Evolutionary conservation across 2,113 vertebrate species (phyloP).

Genomic region (Turnix velox): DNA sequence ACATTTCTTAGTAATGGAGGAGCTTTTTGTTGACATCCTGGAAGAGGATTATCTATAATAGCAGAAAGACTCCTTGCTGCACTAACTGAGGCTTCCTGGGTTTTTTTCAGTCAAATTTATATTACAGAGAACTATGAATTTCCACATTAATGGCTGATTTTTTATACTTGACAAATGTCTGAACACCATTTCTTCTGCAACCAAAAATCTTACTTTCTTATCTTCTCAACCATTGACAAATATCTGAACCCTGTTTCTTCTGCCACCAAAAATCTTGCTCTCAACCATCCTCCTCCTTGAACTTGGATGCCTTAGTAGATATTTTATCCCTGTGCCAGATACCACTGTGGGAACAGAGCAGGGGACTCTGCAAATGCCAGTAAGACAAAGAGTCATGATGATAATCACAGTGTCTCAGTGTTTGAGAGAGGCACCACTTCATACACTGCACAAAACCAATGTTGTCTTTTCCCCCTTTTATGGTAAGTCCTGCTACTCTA

Average conservation of each 20-base stretch:
- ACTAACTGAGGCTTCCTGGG: fast-evolving
- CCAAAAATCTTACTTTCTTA: not conserved
- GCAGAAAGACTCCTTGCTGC: not conserved
- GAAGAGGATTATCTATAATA: not conserved
- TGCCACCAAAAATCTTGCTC: not conserved
- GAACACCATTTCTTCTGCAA: not conserved
- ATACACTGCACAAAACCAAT: not conserved
- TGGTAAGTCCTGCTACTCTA: not conserved
- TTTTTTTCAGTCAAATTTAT: not conserved
- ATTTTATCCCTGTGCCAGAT: not conserved
- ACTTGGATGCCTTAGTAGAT: not conserved
- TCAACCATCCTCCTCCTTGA: not conserved
- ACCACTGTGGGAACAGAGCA: not conserved
- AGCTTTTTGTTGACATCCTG: not conserved
- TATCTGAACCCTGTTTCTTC: not conserved
- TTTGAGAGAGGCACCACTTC: not conserved
- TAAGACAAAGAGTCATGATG: not conserved
- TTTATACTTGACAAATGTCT: not conserved
- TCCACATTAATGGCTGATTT: not conserved
- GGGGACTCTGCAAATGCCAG: not conserved
- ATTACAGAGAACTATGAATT: not conserved
- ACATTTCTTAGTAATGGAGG: not conserved
- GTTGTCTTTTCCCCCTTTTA: not conserved
- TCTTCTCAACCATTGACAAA: not conserved
- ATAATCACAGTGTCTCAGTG: slow-evolving; percentile 19